phyloP scores from a whole-genome alignment of 2,797 vertebrate genomes.

The Cygnus olor region DNA sequence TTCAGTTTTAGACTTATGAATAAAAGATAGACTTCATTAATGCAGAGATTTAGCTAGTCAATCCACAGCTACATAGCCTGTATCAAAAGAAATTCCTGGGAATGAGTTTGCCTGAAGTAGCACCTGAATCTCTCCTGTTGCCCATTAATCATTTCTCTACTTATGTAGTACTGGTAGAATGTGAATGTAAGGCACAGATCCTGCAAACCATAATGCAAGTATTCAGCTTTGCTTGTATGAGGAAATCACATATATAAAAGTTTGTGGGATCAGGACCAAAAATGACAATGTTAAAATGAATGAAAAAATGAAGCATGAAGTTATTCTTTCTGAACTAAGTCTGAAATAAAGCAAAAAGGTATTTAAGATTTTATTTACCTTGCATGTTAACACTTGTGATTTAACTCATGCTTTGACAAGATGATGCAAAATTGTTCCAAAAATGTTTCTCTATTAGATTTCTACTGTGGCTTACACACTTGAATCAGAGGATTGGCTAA shows the following conservation, averaged over 20 bases:
- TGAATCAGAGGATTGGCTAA: not conserved
- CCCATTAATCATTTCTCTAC: not conserved
- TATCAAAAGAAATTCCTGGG: slow-evolving; percentile 16
- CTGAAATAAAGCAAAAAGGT: not conserved
- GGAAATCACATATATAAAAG: not conserved
- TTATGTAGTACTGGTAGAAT: not conserved
- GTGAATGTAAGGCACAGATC: not conserved
- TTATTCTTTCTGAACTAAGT: not conserved
- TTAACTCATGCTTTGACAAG: not conserved
- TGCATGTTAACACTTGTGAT: not conserved
- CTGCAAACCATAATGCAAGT: not conserved
- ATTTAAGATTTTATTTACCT: not conserved
- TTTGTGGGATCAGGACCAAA: not conserved
- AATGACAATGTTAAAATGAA: not conserved
- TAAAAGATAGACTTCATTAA: slow-evolving; percentile 36
- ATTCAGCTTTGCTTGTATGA: not conserved
- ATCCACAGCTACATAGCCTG: not conserved
- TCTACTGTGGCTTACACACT: not conserved
- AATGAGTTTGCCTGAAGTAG: not conserved
- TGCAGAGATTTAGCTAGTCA: not conserved
- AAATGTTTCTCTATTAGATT: not conserved
- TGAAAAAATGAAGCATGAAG: not conserved
- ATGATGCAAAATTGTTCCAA: not conserved
- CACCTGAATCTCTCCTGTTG: not conserved
- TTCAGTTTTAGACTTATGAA: slow-evolving; percentile 7